Evolutionary conservation across 2,113 vertebrate species (phyloP), one percentile per base, ranked within the genome.

Genomic region (Himantopus leucocephalus): DNA sequence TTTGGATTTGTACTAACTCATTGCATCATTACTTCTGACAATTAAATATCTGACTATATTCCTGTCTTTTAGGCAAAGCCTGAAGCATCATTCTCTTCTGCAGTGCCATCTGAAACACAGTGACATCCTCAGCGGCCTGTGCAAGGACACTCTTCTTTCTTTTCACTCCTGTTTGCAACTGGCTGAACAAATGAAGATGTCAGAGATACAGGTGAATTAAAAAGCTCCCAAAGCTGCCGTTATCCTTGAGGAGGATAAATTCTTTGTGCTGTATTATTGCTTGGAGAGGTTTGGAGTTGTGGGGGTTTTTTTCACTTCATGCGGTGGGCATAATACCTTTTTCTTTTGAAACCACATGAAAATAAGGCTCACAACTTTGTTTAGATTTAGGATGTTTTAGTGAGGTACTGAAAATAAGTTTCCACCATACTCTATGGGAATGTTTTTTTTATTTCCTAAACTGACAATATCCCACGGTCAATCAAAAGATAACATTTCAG

Each of bases 81-180:
- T 99, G 74, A 99, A 99, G 95, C 98, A 99, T 91, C 98, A 99
- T 85, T 97, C 98, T 4, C 55, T 98, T 94, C 97, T 99, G 91
- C 98, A 98, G 97, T 98, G 98, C 94, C 98, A 97, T 48, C 97
- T 99, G 56, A 99, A 97, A 58, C 99, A 99, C 82, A 92, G 90
- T 64, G 98, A 99, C 96, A 98, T 99, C 91, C 96, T 98, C 16
- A 56, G 47, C 63, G 96, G 96, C 47, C 97, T 99, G 80, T 99
- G 98, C 98, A 99, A 99, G 63, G 99, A 99, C 94, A 97, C 99
- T 74, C 85, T 99, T 77, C 58, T 96, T 32, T 99, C 98, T 48
- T 98, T 99, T 95, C 95, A 98, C 41, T 99, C 97, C 78, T 99
- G 98, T 93, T 90, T 99, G 85, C 98, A 99, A 80, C 93, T 99